Percentiles rank a stretch among this genome's conserved stretches.
Evolutionary conservation across 2,888 invertebrate genomes (phyloP).

Genomic region (Oscheius sp.): DNA sequence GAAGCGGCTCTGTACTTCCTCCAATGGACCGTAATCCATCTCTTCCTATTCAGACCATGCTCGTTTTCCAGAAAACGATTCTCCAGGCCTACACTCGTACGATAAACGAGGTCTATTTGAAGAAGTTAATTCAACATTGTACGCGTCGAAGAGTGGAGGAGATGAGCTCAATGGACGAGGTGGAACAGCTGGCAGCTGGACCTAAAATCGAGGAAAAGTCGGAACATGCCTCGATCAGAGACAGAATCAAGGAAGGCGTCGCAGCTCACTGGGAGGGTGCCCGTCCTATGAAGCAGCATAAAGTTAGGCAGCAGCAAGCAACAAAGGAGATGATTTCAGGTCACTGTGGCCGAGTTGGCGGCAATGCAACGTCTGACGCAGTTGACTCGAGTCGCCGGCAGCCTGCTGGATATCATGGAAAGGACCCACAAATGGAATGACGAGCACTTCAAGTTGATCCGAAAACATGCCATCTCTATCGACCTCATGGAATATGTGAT

Average conservation of each 20-base stretch:
- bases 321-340: neutral
- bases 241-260: constrained; percentile 33
- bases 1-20: constrained; percentile 20
- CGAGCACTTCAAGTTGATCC: constrained; percentile 30
- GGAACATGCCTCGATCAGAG: constrained; percentile 20
- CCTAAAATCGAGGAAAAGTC: constrained; percentile 10
- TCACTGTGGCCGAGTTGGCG: constrained; percentile 40
- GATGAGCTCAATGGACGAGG: neutral
- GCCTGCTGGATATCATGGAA: constrained; percentile 35
- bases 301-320: neutral
- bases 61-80: constrained; percentile 14
- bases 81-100: constrained; percentile 28
- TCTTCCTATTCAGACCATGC: neutral
- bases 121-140: constrained; percentile 23
- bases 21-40: constrained; percentile 29
- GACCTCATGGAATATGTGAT: constrained; percentile 35
- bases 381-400: constrained; percentile 39
- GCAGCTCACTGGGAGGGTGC: constrained; percentile 27
- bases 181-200: constrained; percentile 24
- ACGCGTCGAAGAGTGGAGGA: constrained; percentile 26
- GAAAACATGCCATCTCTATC: constrained; percentile 11
- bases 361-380: constrained; percentile 42
- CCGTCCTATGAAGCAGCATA: neutral
- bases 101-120: constrained; percentile 32
- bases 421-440: constrained; percentile 43